These are phyloP conservation scores for Arctia plantaginis DNA, from an alignment of 2,888 invertebrate genomes.

Conservation along the genomic window DNA sequence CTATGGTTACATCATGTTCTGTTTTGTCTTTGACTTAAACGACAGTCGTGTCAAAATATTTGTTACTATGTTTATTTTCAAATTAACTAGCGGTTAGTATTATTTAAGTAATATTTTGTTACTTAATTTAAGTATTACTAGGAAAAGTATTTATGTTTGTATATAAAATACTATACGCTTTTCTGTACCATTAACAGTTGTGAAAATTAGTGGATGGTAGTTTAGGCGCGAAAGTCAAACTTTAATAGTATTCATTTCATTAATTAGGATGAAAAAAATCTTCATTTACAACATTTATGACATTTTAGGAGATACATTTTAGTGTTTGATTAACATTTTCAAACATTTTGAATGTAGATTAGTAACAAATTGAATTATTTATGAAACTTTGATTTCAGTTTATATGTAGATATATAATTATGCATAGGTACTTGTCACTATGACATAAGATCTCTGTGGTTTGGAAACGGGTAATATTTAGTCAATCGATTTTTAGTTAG, in stretches of 20 bases:
- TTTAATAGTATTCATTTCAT: neutral
- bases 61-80: neutral
- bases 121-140: neutral
- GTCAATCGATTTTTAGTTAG: neutral
- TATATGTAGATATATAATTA: neutral
- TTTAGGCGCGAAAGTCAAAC: neutral
- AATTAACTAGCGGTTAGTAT: neutral
- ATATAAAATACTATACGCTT: neutral
- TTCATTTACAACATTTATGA: neutral
- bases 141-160: neutral
- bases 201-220: neutral
- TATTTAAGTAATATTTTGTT: neutral
- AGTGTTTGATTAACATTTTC: neutral
- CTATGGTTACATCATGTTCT: neutral
- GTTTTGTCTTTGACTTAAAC: neutral
- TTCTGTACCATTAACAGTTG: neutral
- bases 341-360: neutral
- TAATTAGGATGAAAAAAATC: neutral
- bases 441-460: neutral
- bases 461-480: neutral
- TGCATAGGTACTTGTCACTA: neutral
- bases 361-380: neutral
- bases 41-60: neutral
- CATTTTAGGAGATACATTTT: neutral
- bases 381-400: neutral